Evolutionary conservation across 2,888 invertebrate genomes (phyloP).

Genomic region (Muschampia plurimacula): DNA sequence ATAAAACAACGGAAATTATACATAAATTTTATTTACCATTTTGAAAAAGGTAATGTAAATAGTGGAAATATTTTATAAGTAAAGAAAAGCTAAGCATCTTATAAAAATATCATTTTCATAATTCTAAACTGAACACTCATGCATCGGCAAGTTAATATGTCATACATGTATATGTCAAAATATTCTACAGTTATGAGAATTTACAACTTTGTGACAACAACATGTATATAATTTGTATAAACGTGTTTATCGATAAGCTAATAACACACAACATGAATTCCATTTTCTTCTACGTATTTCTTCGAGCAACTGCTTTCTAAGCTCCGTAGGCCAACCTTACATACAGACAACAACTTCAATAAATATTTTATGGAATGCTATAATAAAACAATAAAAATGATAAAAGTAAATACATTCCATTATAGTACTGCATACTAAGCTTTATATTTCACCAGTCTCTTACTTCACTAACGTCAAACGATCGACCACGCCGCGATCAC

Average conservation of each 20-base stretch:
- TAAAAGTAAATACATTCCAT: conserved; percentile 46
- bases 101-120: conserved; percentile 80
- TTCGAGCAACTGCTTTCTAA: conserved; percentile 22
- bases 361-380: conserved; percentile 62
- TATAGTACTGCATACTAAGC: conserved; percentile 47
- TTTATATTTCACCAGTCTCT: conserved; percentile 50
- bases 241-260: conserved; percentile 50
- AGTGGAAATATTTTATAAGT: conserved; percentile 77
- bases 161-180: conserved; percentile 49
- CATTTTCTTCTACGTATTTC: conserved; percentile 24
- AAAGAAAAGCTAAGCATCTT: conserved; percentile 84
- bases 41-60: conserved; percentile 77
- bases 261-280: conserved; percentile 39
- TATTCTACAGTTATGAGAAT: conserved; percentile 42
- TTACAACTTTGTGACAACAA: conserved; percentile 51
- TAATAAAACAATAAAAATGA: conserved; percentile 50
- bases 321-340: conserved; percentile 39
- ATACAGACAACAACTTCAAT: conserved; percentile 44
- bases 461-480: conserved; percentile 35
- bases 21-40: conserved; percentile 80
- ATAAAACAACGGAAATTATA: conserved; percentile 58
- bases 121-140: conserved; percentile 69
- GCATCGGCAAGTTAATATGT: conserved; percentile 66
- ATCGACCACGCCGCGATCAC: conserved; percentile 42
- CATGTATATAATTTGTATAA: conserved; percentile 55